A percentile compares a stretch with the other conserved stretches of the same genome.
phyloP scores from a whole-genome alignment of 2,888 invertebrate species.

The Noctua fimbriata region DNA sequence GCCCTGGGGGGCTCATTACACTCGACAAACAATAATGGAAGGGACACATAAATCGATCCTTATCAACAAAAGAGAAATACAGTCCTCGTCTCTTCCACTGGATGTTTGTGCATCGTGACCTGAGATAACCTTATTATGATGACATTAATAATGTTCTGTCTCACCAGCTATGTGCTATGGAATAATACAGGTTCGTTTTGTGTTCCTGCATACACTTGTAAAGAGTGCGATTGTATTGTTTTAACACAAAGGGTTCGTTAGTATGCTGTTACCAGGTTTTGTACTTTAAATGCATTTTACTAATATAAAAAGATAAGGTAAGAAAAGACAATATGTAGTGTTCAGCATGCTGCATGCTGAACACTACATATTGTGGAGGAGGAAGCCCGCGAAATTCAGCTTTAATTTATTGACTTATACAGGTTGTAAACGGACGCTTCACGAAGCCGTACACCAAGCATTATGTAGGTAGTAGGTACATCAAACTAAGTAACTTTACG shows the following conservation, averaged over 20 bases:
- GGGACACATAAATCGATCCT: conserved; percentile 69
- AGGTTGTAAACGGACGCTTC: too few relatives aligned
- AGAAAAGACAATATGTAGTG: not conserved
- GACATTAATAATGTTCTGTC: conserved; percentile 84
- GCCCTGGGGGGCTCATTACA: conserved; percentile 74
- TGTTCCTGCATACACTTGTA: conserved; percentile 22
- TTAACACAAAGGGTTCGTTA: conserved; percentile 21
- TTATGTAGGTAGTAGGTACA: too few relatives aligned
- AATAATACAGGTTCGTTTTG: conserved; percentile 82
- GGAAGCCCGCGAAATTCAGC: too few relatives aligned
- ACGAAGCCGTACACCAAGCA: too few relatives aligned
- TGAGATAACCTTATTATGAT: conserved; percentile 88
- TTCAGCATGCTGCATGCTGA: not conserved
- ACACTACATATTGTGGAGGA: not conserved
- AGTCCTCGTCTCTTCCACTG: conserved; percentile 71
- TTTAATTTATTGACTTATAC: too few relatives aligned
- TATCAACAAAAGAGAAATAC: conserved; percentile 77
- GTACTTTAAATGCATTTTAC: not conserved
- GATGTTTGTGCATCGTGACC: conserved; percentile 85
- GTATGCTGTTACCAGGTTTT: not conserved
- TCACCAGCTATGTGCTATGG: conserved; percentile 72
- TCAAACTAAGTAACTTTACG: too few relatives aligned
- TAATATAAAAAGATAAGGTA: not conserved
- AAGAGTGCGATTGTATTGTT: conserved; percentile 33
- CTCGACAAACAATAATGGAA: conserved; percentile 65